A percentile compares a stretch with the other conserved stretches of the same genome.
Conservation (phyloP, 2,888 invertebrate species). For the Eubasilissa splendida region DNA sequence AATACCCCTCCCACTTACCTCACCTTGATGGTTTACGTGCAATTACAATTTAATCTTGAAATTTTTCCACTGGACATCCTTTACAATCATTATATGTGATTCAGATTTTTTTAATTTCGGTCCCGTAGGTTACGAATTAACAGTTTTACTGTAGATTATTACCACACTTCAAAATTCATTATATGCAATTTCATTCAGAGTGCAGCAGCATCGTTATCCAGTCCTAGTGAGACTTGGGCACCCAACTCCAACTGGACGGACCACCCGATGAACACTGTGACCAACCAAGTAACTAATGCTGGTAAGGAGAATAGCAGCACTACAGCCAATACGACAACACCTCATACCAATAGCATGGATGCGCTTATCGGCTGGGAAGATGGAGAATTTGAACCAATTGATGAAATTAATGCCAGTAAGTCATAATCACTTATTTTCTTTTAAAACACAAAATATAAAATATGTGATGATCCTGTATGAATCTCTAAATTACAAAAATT, state of each 20-base stretch:
- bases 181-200: conserved; percentile 62
- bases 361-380: conserved; percentile 83
- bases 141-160: no score
- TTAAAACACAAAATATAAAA: no score
- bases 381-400: conserved; percentile 85
- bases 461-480: no score
- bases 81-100: no score
- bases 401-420: conserved; percentile 75
- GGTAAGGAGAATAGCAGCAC: conserved; percentile 43
- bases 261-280: conserved; percentile 42
- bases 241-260: conserved; percentile 69
- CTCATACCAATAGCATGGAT: conserved; percentile 70
- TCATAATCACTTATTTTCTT: conserved; percentile 4
- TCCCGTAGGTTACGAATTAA: no score
- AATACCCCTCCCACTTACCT: no score
- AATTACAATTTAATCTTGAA: no score
- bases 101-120: no score
- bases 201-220: conserved; percentile 72
- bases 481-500: no score
- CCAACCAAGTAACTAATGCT: conserved; percentile 17
- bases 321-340: conserved; percentile 38
- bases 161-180: no score
- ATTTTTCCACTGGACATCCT: no score
- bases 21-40: no score
- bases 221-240: conserved; percentile 77